Percentiles rank a stretch among this genome's conserved stretches.
Evolutionary conservation across 1,140 invertebrate genomes (phyloP).

Genomic region (Orius insidiosus): DNA sequence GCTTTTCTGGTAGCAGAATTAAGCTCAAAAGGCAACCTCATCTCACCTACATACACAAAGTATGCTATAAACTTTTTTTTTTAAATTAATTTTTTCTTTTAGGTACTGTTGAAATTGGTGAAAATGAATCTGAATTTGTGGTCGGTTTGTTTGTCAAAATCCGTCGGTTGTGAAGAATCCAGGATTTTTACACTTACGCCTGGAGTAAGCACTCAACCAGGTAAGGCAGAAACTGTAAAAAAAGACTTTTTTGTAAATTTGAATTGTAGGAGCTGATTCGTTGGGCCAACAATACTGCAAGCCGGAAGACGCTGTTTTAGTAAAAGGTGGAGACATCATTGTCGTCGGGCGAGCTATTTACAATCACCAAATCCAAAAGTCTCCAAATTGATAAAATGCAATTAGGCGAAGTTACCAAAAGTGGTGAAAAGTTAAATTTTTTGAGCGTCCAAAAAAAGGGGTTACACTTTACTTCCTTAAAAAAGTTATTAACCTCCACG

Average conservation of each 20-base stretch:
- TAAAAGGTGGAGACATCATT: slow-evolving; percentile 76
- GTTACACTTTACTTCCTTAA: too few species aligned
- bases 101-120: slow-evolving; percentile 48
- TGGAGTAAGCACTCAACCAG: slow-evolving; percentile 52
- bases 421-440: too few species aligned
- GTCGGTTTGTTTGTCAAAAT: slow-evolving; percentile 82
- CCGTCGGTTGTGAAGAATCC: slow-evolving; percentile 40
- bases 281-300: slow-evolving; percentile 65
- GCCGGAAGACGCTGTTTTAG: slow-evolving; percentile 58
- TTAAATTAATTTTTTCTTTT: slow-evolving; percentile 18
- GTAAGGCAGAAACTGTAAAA: too few species aligned
- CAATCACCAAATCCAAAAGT: slow-evolving; percentile 37
- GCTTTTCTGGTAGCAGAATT: slow-evolving; percentile 78
- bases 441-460: too few species aligned
- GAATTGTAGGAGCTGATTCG: slow-evolving; percentile 25
- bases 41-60: slow-evolving; percentile 41
- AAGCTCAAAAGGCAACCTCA: slow-evolving; percentile 65
- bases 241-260: too few species aligned
- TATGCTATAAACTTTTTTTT: slow-evolving; percentile 20
- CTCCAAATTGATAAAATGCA: too few species aligned
- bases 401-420: too few species aligned
- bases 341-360: slow-evolving; percentile 88
- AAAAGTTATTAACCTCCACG: too few species aligned
- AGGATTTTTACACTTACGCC: slow-evolving; percentile 75
- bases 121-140: slow-evolving; percentile 48